Percentiles rank a stretch among this genome's conserved stretches.
These are phyloP conservation scores for Pygathrix nemaeus DNA, from an alignment of 2,113 vertebrate species.

Conservation along the genomic window DNA sequence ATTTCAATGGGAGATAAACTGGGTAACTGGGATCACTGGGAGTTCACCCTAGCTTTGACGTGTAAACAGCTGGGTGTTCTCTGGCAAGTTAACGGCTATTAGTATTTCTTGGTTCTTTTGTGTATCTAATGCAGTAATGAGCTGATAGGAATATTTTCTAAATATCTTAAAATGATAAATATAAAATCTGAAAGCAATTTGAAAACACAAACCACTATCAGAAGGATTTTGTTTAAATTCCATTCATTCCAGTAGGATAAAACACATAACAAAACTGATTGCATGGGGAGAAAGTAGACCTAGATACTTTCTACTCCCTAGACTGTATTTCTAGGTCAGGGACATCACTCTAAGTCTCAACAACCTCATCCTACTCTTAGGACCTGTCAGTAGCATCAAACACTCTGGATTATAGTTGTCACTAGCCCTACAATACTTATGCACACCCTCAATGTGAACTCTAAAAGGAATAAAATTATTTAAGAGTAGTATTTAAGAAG, in stretches of 20 bases:
- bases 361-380: neutral
- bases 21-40: neutral
- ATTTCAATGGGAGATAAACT: conserved; percentile 28
- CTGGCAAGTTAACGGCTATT: neutral
- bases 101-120: neutral
- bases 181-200: conserved; percentile 5
- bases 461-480: neutral
- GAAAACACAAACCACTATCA: neutral
- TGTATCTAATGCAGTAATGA: neutral
- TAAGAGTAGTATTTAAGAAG: conserved; percentile 15
- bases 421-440: neutral
- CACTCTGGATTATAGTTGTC: neutral
- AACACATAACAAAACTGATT: neutral
- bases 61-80: neutral
- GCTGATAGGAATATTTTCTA: neutral
- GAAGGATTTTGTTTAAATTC: conserved; percentile 39
- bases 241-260: conserved; percentile 19
- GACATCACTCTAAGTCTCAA: neutral
- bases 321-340: neutral
- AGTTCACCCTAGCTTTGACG: neutral
- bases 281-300: neutral
- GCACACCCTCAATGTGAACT: neutral
- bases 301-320: neutral
- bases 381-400: neutral
- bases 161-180: conserved; percentile 27